Percentiles rank a stretch among this genome's conserved stretches.
Evolutionary conservation across 2,888 invertebrate genomes (phyloP).

Genomic region (Liodrosophila aerea): DNA sequence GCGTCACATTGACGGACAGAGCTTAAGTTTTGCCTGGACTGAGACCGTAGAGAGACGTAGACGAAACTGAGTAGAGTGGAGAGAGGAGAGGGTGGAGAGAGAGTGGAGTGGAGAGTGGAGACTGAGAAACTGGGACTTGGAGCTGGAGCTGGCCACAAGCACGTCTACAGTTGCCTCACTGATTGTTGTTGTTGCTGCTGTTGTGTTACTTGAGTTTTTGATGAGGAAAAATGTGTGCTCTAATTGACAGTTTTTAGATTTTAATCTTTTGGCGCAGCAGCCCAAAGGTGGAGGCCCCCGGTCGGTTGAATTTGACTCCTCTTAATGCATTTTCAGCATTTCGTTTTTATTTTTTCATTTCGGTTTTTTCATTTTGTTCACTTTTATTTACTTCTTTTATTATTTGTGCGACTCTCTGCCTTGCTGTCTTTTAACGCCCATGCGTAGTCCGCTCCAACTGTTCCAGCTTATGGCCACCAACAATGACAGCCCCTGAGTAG

Average conservation of each 20-base stretch:
- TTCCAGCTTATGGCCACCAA: slow-evolving; percentile 70
- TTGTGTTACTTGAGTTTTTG: slow-evolving; percentile 63
- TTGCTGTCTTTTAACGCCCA: slow-evolving; percentile 36
- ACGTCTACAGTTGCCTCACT: neutral
- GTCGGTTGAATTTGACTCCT: slow-evolving; percentile 63
- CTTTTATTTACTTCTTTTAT: no score
- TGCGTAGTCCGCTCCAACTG: slow-evolving; percentile 31
- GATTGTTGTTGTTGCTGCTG: neutral
- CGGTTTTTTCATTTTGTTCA: no score
- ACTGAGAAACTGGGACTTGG: neutral
- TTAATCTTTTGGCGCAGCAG: slow-evolving; percentile 72
- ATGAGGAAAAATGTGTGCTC: slow-evolving; percentile 79
- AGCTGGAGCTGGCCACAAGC: neutral
- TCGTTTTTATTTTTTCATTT: slow-evolving; percentile 16
- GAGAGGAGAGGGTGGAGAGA: no score
- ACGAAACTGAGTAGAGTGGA: no score
- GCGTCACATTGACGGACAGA: slow-evolving; percentile 69
- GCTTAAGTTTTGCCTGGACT: slow-evolving; percentile 46
- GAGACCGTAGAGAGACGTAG: neutral
- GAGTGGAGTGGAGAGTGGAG: no score
- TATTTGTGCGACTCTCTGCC: no score
- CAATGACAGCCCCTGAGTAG: slow-evolving; percentile 55
- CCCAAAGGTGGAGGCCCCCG: slow-evolving; percentile 27
- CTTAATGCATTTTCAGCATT: slow-evolving; percentile 73
- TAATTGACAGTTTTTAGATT: slow-evolving; percentile 81